Base-by-base conservation (phyloP, 2,888 invertebrate genomes). In the Eristalis pertinax region DNA sequence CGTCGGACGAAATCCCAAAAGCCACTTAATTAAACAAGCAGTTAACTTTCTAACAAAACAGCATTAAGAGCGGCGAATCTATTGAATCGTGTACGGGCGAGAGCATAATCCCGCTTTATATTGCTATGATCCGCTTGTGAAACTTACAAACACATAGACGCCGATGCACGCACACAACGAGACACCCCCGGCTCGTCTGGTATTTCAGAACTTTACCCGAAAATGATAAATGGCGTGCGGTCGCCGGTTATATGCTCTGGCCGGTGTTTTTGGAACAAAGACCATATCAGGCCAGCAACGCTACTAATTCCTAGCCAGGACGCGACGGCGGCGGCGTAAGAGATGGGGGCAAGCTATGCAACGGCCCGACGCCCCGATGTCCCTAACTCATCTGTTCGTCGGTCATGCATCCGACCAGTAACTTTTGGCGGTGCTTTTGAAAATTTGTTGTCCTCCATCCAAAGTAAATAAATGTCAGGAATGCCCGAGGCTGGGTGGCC, bases 11-110 rank as follows among this genome's bases (percentile, higher is more conserved):
- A 68, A 73, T 84, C 79, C 76, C 38, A 74, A 87, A 84, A 65
- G 84, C 80, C 76, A 84, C 87, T 87, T 80, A 84, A 87, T 87
- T 87, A 87, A 87, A 84, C 83, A 75, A 87, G 76, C 76, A 87
- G 73, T 72, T 65, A 87, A 83, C 72, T 80, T 80, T 76, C 72
- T 72, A 50, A 68, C 78, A 69, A 84, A 87, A 69, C 64, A 75
- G 63, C 79, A 79, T 79, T 80, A 87, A 60, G 75, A 76, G 77
- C 78, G 67, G 72, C 67, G 68, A 80, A 84, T 87, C 84, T 80
- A 77, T 87, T 87, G 73, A 87, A 78, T 78, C 70, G 67, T 70
- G 65, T 75, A 70, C 60, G 58, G 81, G 19, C 13, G 15, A 60
- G 64, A 24, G 74, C 60, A 65, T 70, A 78, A 78, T 70, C 77